A percentile compares a stretch with the other conserved stretches of the same genome.
These are phyloP conservation scores for Episyrphus balteatus DNA, from an alignment of 1,140 invertebrate genomes.

Conservation along the genomic window DNA sequence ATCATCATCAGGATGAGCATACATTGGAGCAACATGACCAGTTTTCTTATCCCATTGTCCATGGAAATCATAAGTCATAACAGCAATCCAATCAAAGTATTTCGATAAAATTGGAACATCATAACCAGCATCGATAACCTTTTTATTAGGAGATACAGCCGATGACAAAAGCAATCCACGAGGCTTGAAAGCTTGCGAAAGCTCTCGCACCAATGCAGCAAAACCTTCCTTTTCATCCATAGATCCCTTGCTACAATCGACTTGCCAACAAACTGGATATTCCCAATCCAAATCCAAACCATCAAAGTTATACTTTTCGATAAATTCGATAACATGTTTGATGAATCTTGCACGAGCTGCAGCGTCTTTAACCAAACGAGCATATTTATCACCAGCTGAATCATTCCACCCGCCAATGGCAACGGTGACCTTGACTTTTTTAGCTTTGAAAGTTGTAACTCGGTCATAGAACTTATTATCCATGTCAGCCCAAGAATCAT, in stretches of 20 bases:
- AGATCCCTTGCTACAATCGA: conserved; percentile 63
- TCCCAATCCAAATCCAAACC: conserved; percentile 85
- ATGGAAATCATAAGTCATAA: conserved; percentile 82
- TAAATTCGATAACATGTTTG: conserved; percentile 60
- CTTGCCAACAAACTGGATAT: conserved; percentile 86
- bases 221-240: conserved; percentile 65
- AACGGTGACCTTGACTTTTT: conserved; percentile 67
- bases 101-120: conserved; percentile 57
- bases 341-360: conserved; percentile 60
- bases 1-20: conserved; percentile 54
- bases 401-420: conserved; percentile 87
- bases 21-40: conserved; percentile 71
- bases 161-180: conserved; percentile 62
- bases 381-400: conserved; percentile 75
- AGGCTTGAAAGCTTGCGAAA: conserved; percentile 56
- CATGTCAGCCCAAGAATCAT: conserved; percentile 79
- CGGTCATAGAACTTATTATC: conserved; percentile 82
- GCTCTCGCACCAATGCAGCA: conserved; percentile 53
- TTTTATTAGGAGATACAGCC: conserved; percentile 73
- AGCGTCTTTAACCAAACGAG: conserved; percentile 64
- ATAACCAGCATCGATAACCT: conserved; percentile 69
- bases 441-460: conserved; percentile 58
- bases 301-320: conserved; percentile 70
- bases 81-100: conserved; percentile 68
- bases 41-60: conserved; percentile 77